Conservation (phyloP, 2,113 vertebrate species). For the Xiphorhynchus elegans region DNA sequence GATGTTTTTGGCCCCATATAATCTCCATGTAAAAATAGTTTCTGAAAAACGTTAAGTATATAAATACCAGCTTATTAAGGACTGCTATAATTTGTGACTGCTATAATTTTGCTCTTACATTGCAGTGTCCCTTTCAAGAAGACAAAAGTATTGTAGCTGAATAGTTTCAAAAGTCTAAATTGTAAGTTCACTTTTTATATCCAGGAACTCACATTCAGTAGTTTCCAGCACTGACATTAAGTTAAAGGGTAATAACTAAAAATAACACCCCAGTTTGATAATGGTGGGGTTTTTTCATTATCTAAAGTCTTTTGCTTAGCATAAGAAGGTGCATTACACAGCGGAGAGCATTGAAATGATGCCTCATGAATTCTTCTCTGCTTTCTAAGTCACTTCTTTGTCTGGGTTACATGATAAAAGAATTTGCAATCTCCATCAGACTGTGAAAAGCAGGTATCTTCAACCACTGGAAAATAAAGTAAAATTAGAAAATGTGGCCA, state of each 20-base stretch:
- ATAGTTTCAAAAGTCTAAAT: background rate
- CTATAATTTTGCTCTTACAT: too few species aligned
- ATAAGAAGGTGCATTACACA: background rate
- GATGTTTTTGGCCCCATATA: background rate
- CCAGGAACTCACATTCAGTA: background rate
- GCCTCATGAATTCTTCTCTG: background rate
- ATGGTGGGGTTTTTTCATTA: background rate
- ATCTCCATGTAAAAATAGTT: background rate
- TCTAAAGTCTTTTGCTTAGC: background rate
- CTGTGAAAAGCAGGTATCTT: background rate
- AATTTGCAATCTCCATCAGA: background rate
- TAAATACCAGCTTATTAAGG: background rate
- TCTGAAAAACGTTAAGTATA: background rate
- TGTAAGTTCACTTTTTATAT: background rate
- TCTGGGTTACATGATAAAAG: background rate
- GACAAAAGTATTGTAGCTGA: background rate
- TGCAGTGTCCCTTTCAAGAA: background rate
- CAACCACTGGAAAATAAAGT: background rate
- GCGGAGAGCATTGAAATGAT: background rate
- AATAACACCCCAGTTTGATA: background rate
- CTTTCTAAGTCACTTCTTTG: background rate
- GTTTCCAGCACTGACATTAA: background rate
- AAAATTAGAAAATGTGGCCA: background rate
- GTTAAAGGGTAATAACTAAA: background rate
- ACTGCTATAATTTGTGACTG: background rate